Percentiles rank a stretch among this genome's conserved stretches.
These are phyloP conservation scores for Hetaerina titia DNA, from an alignment of 2,888 invertebrate genomes.

Conservation along the genomic window DNA sequence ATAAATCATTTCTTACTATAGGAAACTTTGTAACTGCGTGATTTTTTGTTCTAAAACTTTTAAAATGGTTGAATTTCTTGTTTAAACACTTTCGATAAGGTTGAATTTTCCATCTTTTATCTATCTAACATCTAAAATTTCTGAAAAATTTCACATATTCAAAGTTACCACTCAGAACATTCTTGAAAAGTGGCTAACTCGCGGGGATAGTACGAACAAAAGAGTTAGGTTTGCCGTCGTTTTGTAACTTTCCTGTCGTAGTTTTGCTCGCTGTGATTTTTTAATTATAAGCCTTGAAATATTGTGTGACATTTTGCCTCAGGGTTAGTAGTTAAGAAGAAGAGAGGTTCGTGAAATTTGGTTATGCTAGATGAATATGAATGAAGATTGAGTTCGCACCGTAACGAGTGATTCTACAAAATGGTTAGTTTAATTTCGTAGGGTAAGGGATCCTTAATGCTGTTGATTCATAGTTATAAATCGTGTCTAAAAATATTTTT, in stretches of 20 bases:
- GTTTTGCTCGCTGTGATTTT: neutral
- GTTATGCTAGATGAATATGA: neutral
- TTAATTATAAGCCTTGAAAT: neutral
- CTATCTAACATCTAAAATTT: too few relatives aligned
- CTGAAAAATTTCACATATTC: too few relatives aligned
- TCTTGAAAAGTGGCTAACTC: too few relatives aligned
- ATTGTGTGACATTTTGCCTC: neutral
- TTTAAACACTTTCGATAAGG: too few relatives aligned
- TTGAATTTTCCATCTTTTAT: too few relatives aligned
- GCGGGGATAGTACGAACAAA: neutral
- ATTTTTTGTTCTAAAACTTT: too few relatives aligned
- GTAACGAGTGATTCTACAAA: neutral
- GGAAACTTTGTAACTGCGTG: too few relatives aligned
- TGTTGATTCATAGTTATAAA: neutral
- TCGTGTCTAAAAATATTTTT: neutral
- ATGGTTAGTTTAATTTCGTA: neutral
- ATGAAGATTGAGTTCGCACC: neutral
- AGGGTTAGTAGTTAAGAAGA: neutral
- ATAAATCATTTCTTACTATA: too few relatives aligned
- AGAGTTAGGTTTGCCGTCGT: neutral
- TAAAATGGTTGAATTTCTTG: too few relatives aligned
- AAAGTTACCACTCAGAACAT: too few relatives aligned
- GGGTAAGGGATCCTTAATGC: neutral
- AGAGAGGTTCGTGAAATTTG: neutral
- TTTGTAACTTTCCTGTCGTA: neutral